Conservation (phyloP, 2,888 invertebrate species). For the Vesta saturnalis region DNA sequence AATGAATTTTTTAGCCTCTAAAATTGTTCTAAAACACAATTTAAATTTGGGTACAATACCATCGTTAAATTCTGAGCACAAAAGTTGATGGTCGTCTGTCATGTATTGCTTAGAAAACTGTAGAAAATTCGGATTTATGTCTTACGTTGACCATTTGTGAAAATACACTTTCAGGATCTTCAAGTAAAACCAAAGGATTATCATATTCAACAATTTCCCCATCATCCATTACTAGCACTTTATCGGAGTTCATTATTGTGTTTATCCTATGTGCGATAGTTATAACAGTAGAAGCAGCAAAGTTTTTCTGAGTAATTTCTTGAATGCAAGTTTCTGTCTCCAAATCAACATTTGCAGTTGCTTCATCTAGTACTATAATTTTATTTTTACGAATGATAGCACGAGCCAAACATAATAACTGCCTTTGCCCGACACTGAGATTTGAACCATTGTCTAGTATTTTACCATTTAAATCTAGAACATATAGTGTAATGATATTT, state of each 20-base stretch:
- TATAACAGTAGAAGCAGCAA: conserved; percentile 80
- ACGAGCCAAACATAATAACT: conserved; percentile 77
- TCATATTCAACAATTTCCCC: neutral
- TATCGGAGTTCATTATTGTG: neutral
- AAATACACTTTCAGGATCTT: neutral
- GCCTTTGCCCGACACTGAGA: conserved; percentile 67
- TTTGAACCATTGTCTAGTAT: conserved; percentile 70
- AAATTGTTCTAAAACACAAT: no score
- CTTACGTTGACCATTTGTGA: neutral
- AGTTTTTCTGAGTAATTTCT: conserved; percentile 67
- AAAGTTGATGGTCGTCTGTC: no score
- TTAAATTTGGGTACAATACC: no score
- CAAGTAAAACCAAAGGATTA: neutral
- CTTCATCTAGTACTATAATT: conserved; percentile 70
- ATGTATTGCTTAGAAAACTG: no score
- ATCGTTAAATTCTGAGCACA: no score
- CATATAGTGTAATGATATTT: no score
- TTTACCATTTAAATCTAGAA: no score
- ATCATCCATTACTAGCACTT: neutral
- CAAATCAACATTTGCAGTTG: conserved; percentile 85
- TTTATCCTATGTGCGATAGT: conserved; percentile 85
- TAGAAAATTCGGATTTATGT: no score
- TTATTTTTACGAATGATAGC: conserved; percentile 65
- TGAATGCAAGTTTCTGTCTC: conserved; percentile 73
- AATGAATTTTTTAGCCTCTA: no score